phyloP scores from a whole-genome alignment of 2,888 invertebrate genomes.

The Chrysolina americana region DNA sequence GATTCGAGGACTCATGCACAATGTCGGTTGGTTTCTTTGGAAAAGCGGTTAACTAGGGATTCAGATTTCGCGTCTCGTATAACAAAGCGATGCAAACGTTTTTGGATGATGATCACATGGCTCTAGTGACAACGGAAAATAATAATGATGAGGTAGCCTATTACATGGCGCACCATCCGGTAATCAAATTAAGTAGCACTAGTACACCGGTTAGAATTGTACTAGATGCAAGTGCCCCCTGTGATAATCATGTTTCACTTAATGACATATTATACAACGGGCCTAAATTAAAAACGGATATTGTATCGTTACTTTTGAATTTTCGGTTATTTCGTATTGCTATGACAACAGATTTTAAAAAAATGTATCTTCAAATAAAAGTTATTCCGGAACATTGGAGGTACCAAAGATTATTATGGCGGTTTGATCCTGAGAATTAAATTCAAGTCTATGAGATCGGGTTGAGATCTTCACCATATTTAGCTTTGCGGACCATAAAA shows the following conservation, averaged over 20 bases:
- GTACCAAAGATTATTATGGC: conserved; percentile 31
- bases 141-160: not conserved
- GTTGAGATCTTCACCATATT: conserved; percentile 29
- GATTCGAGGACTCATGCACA: conserved; percentile 24
- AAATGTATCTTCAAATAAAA: conserved; percentile 21
- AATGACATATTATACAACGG: conserved; percentile 27
- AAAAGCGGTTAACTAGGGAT: too few species aligned
- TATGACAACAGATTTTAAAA: conserved; percentile 11
- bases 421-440: conserved; percentile 25
- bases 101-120: conserved; percentile 21
- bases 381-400: conserved; percentile 16
- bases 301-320: conserved; percentile 22
- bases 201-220: conserved; percentile 19
- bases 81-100: too few species aligned
- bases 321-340: conserved; percentile 28
- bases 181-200: conserved; percentile 10
- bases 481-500: conserved; percentile 25
- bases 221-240: conserved; percentile 25
- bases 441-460: conserved; percentile 26
- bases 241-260: conserved; percentile 21
- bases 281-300: conserved; percentile 23
- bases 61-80: too few species aligned
- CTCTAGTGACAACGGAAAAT: conserved; percentile 2
- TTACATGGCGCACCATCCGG: conserved; percentile 18
- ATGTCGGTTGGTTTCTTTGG: too few species aligned